Percentiles rank a stretch among this genome's conserved stretches.
phyloP scores from a whole-genome alignment of 2,113 vertebrate species.

The Cettia cetti region DNA sequence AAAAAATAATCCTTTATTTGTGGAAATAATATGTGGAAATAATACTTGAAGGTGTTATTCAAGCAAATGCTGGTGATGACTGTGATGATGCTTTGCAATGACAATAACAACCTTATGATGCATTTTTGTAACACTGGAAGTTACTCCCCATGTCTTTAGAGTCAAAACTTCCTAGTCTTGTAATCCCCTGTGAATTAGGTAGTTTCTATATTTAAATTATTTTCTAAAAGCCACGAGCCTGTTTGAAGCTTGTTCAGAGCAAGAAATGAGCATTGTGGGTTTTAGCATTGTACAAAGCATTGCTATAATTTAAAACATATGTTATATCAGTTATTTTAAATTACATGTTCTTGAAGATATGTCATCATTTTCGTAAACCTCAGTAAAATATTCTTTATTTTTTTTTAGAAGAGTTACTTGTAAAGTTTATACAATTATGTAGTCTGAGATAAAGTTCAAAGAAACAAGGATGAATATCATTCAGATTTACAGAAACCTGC shows the following conservation, averaged over 20 bases:
- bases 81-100: neutral
- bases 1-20: neutral
- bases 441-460: conserved; percentile 19
- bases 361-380: neutral
- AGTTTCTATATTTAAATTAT: neutral
- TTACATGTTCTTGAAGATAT: neutral
- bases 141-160: neutral
- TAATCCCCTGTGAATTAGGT: neutral
- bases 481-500: neutral
- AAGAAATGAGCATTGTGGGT: neutral
- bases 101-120: neutral
- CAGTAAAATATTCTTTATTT: neutral
- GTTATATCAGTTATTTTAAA: neutral
- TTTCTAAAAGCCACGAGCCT: neutral
- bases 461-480: neutral
- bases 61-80: neutral
- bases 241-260: neutral
- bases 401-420: neutral
- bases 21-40: neutral
- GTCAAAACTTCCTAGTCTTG: neutral
- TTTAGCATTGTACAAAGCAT: neutral
- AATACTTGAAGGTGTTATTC: neutral
- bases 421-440: neutral
- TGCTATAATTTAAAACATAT: neutral
- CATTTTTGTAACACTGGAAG: neutral